A percentile compares a stretch with the other conserved stretches of the same genome.
Evolutionary conservation across 2,113 vertebrate species (phyloP).

Genomic region (Tachysurus fulvidraco): DNA sequence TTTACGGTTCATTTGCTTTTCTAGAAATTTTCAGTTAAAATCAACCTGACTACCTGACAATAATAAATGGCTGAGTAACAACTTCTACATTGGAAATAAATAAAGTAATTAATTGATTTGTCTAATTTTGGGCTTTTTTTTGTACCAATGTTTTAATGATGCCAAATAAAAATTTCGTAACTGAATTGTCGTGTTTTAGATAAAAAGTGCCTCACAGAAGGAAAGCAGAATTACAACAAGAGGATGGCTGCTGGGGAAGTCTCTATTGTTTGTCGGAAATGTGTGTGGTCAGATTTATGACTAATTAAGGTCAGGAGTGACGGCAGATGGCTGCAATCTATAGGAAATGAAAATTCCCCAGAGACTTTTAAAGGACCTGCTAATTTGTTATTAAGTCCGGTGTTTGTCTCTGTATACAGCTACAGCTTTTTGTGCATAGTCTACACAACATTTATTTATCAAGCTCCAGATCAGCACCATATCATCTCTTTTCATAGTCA

Average conservation of each 20-base stretch:
- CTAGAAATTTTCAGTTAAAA: neutral
- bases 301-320: neutral
- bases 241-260: neutral
- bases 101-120: neutral
- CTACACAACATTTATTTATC: neutral
- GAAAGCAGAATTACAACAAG: neutral
- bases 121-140: neutral
- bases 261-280: neutral
- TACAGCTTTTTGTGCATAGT: neutral
- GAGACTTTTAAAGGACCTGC: neutral
- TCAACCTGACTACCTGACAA: neutral
- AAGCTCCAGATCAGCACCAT: neutral
- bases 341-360: neutral
- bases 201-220: neutral
- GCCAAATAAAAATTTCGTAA: neutral
- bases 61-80: neutral
- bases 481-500: neutral
- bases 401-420: neutral
- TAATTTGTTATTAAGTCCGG: neutral
- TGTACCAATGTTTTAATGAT: neutral
- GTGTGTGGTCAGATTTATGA: neutral
- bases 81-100: no score
- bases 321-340: neutral
- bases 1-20: neutral
- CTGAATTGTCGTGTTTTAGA: neutral